Evolutionary conservation across 2,888 invertebrate species (phyloP), one percentile per base, ranked within the genome.

Genomic region (Coleophora flavipennella): DNA sequence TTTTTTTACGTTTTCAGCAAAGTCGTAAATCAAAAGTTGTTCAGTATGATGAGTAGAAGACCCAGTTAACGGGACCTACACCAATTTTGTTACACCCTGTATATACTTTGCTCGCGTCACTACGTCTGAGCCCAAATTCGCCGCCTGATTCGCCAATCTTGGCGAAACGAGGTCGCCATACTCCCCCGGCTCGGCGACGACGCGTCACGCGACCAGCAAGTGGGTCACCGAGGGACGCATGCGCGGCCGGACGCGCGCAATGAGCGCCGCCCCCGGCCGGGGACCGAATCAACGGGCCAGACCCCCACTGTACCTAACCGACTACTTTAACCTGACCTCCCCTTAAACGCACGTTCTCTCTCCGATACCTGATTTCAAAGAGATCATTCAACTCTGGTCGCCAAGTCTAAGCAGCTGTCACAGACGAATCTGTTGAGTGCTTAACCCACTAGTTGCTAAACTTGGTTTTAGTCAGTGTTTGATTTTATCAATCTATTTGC

Each of bases 141-240:
- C 58, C 57, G 59, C 65, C 67, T 74, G 79, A 76, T 77, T 78
- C 71, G 74, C 73, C 74, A 78, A 77, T 76, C 77, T 78, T 78
- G 78, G 70, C 52, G 57, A 68, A 72, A 69, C 72, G 76, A 74
- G 75, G 71, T 64, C 73, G 72, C 67, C 64, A 69, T 68, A 67
- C 57, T 50, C 49, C 51, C 50, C 49, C 52, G 53, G 41, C 38
- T 41, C n/a, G n/a, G n/a, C n/a, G 44, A 42, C 62, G 62, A 55
- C 59, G 52, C 57, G 60, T 49, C 55, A 55, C 54, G 53, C 57
- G 58, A 56, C 63, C 63, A 64, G 48, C 78, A 79, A 77, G 62
- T 81, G 75, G 80, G 81, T 81, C 83, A 83, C 68, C 83, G 80
- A 70, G 59, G 71, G 68, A 67, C 74, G 74, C 79, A 77, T 73